Evolutionary conservation across 2,113 vertebrate species (phyloP).

Genomic region (Morone chrysops): DNA sequence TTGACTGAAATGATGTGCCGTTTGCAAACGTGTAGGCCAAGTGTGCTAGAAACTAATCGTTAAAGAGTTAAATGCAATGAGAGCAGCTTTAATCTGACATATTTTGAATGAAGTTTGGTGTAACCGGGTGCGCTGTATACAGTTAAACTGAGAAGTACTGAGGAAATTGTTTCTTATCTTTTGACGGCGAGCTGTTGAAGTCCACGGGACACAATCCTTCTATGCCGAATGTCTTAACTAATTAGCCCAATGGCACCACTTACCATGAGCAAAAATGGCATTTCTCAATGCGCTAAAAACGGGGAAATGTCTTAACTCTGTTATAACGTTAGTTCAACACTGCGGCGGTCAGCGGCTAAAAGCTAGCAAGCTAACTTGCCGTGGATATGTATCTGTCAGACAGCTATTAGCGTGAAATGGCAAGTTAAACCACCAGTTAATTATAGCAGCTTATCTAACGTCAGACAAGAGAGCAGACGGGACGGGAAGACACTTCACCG

Average conservation of each 20-base stretch:
- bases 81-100: not conserved
- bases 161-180: not conserved
- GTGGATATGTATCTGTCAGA: not conserved
- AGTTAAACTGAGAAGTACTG: not conserved
- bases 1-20: not conserved
- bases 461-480: no score
- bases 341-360: not conserved
- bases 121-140: not conserved
- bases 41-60: not conserved
- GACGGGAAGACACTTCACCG: no score
- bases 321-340: not conserved
- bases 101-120: not conserved
- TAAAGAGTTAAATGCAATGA: not conserved
- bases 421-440: not conserved
- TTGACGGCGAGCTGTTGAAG: not conserved
- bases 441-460: accelerated
- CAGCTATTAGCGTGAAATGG: not conserved
- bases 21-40: not conserved
- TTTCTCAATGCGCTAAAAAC: not conserved
- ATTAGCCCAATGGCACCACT: no score
- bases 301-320: not conserved
- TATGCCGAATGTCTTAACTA: not conserved
- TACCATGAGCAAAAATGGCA: not conserved
- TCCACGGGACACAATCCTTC: not conserved
- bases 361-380: conserved; percentile 1